A percentile compares a stretch with the other conserved stretches of the same genome.
These are phyloP conservation scores for Apocrypta bakeri DNA, from an alignment of 1,140 invertebrate species.

Conservation along the genomic window DNA sequence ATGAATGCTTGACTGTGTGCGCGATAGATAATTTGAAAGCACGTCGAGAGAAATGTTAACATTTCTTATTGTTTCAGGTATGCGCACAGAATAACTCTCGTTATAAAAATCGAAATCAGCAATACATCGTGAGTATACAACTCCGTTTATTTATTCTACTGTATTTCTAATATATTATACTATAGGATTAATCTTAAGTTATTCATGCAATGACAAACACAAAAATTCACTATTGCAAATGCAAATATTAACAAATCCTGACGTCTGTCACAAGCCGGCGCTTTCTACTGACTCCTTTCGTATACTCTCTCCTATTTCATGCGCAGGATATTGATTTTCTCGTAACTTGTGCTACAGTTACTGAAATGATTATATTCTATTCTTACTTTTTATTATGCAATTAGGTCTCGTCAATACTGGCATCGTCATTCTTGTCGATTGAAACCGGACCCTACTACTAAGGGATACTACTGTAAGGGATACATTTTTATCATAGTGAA, in stretches of 20 bases:
- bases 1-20: too few relatives aligned
- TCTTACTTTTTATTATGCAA: background rate
- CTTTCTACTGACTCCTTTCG: background rate
- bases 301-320: background rate
- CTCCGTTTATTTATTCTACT: background rate
- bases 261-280: background rate
- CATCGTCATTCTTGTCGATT: too few relatives aligned
- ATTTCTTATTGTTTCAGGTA: background rate
- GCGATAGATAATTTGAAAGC: too few relatives aligned
- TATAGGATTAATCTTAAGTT: too few relatives aligned
- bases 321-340: background rate
- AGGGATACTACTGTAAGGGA: too few relatives aligned
- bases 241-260: too few relatives aligned
- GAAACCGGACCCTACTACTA: too few relatives aligned
- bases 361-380: background rate
- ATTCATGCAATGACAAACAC: too few relatives aligned
- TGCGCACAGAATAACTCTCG: background rate
- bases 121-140: conserved; percentile 23
- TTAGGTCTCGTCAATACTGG: background rate
- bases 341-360: background rate
- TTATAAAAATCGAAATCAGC: conserved; percentile 30
- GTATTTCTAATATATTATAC: background rate
- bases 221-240: too few relatives aligned
- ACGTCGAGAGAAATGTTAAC: too few relatives aligned
- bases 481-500: too few relatives aligned